A percentile compares a stretch with the other conserved stretches of the same genome.
phyloP scores from a whole-genome alignment of 2,888 invertebrate genomes.

The Lamellibrachia columna region DNA sequence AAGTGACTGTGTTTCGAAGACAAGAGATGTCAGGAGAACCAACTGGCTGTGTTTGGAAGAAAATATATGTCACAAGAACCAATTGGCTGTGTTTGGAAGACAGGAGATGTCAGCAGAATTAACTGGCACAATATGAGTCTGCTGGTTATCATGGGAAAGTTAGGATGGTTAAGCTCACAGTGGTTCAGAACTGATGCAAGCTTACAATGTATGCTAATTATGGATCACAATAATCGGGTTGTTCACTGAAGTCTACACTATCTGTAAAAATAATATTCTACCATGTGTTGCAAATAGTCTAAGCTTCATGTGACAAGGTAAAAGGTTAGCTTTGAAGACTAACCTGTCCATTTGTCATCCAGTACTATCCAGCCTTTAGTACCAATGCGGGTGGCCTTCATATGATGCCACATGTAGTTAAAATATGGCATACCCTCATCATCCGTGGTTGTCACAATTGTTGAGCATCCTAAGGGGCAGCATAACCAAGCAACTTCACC shows the following conservation, averaged over 20 bases:
- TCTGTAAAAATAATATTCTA: background rate
- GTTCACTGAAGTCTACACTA: background rate
- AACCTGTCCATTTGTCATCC: conserved; percentile 52
- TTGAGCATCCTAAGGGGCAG: conserved; percentile 49
- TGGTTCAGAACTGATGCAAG: too few species aligned
- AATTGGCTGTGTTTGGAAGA: too few species aligned
- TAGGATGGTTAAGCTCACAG: too few species aligned
- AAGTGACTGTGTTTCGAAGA: too few species aligned
- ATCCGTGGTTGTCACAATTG: conserved; percentile 56
- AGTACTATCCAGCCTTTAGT: conserved; percentile 46
- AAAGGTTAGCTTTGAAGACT: background rate
- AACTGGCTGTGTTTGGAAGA: too few species aligned
- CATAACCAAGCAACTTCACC: conserved; percentile 3
- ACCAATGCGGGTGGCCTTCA: conserved; percentile 51
- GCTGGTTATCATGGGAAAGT: too few species aligned
- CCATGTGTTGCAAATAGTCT: background rate
- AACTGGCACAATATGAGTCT: too few species aligned
- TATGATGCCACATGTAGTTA: conserved; percentile 57
- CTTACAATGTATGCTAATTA: background rate
- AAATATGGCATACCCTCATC: conserved; percentile 60
- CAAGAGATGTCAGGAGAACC: too few species aligned
- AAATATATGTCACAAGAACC: too few species aligned
- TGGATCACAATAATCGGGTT: background rate
- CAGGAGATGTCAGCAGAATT: too few species aligned
- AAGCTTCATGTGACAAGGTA: background rate